Percentiles rank a stretch among this genome's conserved stretches.
These are phyloP conservation scores for Podarcis cretensis DNA, from an alignment of 2,113 vertebrate genomes.

Conservation along the genomic window DNA sequence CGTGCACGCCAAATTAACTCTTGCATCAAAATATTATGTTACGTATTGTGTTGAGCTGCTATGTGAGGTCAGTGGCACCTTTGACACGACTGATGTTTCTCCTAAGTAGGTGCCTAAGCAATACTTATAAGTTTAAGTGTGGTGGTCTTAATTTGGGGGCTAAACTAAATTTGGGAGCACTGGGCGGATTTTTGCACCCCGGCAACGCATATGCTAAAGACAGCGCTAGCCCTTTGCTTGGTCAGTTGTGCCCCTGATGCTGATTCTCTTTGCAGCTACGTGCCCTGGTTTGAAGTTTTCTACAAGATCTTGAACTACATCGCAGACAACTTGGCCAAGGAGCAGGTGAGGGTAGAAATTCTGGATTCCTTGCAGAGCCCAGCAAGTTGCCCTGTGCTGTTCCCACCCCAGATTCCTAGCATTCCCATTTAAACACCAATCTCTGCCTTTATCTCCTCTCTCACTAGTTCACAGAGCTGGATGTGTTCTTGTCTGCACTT, in stretches of 20 bases:
- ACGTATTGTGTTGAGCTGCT: too few relatives aligned
- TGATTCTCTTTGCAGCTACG: conserved; percentile 74
- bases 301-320: conserved; percentile 91
- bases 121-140: too few relatives aligned
- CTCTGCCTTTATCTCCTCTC: not conserved
- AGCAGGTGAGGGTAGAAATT: conserved; percentile 79
- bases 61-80: too few relatives aligned
- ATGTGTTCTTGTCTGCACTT: conserved; percentile 74
- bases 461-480: conserved; percentile 79
- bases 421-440: not conserved
- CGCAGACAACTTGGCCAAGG: conserved; percentile 83
- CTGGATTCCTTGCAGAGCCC: not conserved
- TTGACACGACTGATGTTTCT: too few relatives aligned
- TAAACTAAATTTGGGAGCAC: too few relatives aligned
- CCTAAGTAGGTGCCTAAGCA: too few relatives aligned
- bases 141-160: too few relatives aligned
- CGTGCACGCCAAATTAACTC: too few relatives aligned
- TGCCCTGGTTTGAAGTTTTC: conserved; percentile 93
- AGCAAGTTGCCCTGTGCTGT: not conserved
- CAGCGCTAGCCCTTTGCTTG: not conserved
- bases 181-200: too few relatives aligned
- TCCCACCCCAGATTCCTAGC: not conserved
- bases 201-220: too few relatives aligned
- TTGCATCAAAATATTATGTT: too few relatives aligned
- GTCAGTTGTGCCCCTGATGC: not conserved